Evolutionary conservation across 2,113 vertebrate species (phyloP), one percentile per base, ranked within the genome.

Genomic region (Engystomops pustulosus): DNA sequence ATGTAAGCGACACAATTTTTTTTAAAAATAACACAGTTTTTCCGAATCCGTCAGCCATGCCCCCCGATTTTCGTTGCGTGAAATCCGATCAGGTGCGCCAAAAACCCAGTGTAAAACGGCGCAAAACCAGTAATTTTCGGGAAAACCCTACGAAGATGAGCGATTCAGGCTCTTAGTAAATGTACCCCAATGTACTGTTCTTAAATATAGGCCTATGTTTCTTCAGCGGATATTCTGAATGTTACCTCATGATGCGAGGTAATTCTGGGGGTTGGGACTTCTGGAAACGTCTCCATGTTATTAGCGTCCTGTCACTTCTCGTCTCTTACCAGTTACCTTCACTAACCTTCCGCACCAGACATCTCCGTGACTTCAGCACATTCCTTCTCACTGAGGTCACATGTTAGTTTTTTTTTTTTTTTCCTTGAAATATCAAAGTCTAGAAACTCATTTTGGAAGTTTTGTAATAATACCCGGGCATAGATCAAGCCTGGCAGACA

Each of bases 331-430:
- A 23, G 38, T 47, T n/a, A 72, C 41, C 69, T 45, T 44, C 38
- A 17, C 41, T 76, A 76, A 76, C n/a, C 74, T 36, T n/a, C 8
- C 49, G 74, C 8, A 32, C 23, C 74, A 76, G 47, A 36, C 41
- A 49, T 74, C 70, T 49, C 70, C 47, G 27, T 30, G 74, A 53
- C 72, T 75, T 75, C 15, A 34, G 23, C 3, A 45, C 14, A 75
- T 75, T 75, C 45, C 20, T 75, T 49, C 45, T 32, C 27, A 20
- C 32, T 75, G 72, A 75, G 47, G 47, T 75, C 72, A 75, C 4
- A 34, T 49, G 25, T 49, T 41, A 8, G 4, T 41, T 72, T 44
- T 75, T 41, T 41, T 72, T 44, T 75, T 32, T 72, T 27, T 47
- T 71, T 25, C 6, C 25, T 6, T 49, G 25, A 18, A 49, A 51